Conservation (phyloP, 2,888 invertebrate species). For the Phengaris arion region DNA sequence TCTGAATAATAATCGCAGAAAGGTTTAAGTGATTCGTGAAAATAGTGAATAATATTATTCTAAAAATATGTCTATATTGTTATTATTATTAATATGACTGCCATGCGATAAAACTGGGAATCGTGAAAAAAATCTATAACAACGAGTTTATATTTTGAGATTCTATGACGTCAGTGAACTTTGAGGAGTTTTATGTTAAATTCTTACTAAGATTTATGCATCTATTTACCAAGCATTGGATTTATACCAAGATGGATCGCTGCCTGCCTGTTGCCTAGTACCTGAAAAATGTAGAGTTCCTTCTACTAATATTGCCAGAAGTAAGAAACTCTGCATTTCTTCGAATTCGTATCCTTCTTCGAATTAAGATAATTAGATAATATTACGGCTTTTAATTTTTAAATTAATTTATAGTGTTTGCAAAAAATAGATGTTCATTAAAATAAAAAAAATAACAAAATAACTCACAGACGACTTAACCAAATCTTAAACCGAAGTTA, state of each 20-base stretch:
- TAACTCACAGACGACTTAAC: no score
- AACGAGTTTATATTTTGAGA: background rate
- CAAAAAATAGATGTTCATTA: no score
- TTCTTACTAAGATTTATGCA: background rate
- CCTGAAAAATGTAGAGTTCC: no score
- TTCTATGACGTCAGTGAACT: background rate
- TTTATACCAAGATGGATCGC: no score
- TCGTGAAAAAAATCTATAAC: background rate
- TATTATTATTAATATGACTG: background rate
- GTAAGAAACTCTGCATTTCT: background rate
- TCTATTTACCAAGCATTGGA: no score
- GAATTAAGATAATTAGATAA: no score
- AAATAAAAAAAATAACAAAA: no score
- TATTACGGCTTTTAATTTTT: no score
- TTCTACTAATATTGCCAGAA: background rate
- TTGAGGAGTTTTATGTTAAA: background rate
- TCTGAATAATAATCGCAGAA: background rate
- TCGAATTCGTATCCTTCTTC: background rate
- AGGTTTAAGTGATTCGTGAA: constrained; percentile 1
- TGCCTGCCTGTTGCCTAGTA: no score
- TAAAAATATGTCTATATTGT: background rate
- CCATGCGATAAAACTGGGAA: background rate
- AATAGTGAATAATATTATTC: background rate
- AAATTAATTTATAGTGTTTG: no score
- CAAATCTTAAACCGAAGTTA: no score